Evolutionary conservation across 2,888 invertebrate genomes (phyloP).

Genomic region (Adela reaumurella): DNA sequence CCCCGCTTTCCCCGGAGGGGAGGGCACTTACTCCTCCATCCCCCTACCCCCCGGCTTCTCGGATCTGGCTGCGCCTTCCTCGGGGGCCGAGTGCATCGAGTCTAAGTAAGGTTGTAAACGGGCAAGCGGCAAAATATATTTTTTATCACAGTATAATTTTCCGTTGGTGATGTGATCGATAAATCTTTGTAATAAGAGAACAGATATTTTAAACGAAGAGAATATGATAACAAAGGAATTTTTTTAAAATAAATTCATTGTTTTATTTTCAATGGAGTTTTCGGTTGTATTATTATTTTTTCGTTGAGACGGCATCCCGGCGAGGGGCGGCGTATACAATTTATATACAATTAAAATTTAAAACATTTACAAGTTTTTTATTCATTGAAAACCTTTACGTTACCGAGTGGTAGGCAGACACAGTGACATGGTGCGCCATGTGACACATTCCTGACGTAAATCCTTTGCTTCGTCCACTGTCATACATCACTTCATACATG

Average conservation of each 20-base stretch:
- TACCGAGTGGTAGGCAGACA: no score
- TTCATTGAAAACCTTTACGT: no score
- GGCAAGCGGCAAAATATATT: conserved; percentile 17
- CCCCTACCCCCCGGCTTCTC: conserved; percentile 46
- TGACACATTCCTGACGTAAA: no score
- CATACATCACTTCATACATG: no score
- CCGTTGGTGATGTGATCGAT: conserved; percentile 48
- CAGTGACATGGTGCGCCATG: no score
- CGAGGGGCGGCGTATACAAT: no score
- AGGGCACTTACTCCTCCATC: conserved; percentile 20
- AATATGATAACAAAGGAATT: conserved; percentile 57
- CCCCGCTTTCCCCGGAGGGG: conserved; percentile 13
- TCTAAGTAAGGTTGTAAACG: conserved; percentile 41
- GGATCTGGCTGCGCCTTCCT: conserved; percentile 23
- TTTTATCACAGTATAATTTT: conserved; percentile 27
- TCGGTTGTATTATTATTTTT: neutral
- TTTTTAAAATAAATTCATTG: conserved; percentile 54
- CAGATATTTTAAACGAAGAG: conserved; percentile 55
- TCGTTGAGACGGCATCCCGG: no score
- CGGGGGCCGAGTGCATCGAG: conserved; percentile 50
- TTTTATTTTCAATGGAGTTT: conserved; percentile 31
- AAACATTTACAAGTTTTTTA: no score
- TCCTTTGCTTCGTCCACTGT: no score
- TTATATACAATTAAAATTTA: no score
- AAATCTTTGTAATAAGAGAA: conserved; percentile 54